phyloP scores from a whole-genome alignment of 2,888 invertebrate species.

The Eupeodes luniger region DNA sequence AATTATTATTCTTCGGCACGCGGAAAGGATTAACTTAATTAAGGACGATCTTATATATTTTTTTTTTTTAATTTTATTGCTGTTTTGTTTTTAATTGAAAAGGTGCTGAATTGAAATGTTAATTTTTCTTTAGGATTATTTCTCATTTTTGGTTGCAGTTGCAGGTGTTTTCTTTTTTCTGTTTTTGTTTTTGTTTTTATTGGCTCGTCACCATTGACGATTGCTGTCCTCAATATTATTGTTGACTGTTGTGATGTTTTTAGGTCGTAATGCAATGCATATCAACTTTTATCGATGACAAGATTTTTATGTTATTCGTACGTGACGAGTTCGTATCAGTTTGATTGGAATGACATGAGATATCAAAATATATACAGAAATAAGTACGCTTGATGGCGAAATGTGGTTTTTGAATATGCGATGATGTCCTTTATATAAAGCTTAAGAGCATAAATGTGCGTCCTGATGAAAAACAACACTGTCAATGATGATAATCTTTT shows the following conservation, averaged over 20 bases:
- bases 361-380: background rate
- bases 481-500: constrained; percentile 1
- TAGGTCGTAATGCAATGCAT: constrained; percentile 28
- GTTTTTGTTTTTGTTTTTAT: constrained; percentile 12
- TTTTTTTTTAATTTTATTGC: background rate
- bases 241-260: constrained; percentile 37
- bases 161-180: constrained; percentile 20
- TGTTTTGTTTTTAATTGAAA: constrained; percentile 36
- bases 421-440: background rate
- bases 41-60: constrained; percentile 38
- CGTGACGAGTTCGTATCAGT: constrained; percentile 65
- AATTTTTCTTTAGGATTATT: constrained; percentile 60
- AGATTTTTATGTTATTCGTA: constrained; percentile 71
- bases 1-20: constrained; percentile 38
- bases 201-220: background rate
- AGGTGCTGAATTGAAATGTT: constrained; percentile 75
- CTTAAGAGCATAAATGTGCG: constrained; percentile 4
- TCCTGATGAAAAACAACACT: constrained; percentile 1
- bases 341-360: constrained; percentile 24
- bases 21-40: constrained; percentile 72
- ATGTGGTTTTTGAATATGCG: constrained; percentile 22
- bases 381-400: constrained; percentile 19
- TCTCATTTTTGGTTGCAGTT: constrained; percentile 33
- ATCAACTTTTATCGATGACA: constrained; percentile 67
- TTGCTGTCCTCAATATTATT: background rate